Conservation (phyloP, 2,888 invertebrate species). For the Orthosia gothica region DNA sequence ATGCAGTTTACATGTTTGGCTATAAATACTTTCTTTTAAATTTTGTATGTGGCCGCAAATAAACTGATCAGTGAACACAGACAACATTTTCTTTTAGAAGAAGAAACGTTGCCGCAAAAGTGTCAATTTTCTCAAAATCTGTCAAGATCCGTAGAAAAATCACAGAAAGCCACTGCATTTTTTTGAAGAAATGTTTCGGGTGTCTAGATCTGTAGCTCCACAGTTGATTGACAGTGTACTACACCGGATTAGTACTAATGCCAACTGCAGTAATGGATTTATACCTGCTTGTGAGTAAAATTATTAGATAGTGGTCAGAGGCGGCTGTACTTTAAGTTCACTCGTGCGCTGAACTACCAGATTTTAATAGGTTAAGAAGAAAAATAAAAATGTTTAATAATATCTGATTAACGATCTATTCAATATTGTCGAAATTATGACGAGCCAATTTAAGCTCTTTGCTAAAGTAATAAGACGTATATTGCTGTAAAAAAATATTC, state of each 20-base stretch:
- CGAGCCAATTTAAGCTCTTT: too few relatives aligned
- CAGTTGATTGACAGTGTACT: neutral
- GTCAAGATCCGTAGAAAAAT: neutral
- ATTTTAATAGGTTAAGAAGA: too few relatives aligned
- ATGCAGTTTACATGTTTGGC: neutral
- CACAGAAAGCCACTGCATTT: too few relatives aligned
- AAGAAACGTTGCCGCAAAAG: neutral
- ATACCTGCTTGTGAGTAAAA: constrained; percentile 3
- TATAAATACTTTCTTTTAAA: neutral
- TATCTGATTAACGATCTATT: too few relatives aligned
- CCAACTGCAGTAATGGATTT: neutral
- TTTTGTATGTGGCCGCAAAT: neutral
- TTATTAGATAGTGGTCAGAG: neutral
- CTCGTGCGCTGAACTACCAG: too few relatives aligned
- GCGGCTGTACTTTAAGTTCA: too few relatives aligned
- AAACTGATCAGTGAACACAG: neutral
- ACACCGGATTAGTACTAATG: neutral
- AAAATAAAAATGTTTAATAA: too few relatives aligned
- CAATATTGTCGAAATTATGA: too few relatives aligned
- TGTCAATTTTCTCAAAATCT: neutral
- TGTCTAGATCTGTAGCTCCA: neutral
- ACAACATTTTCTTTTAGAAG: neutral
- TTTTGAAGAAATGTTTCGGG: neutral
- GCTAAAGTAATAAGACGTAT: too few relatives aligned
- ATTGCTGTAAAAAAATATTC: too few relatives aligned